These are phyloP conservation scores for Caenorhabditis uteleia DNA, from an alignment of 2,888 invertebrate genomes.

Conservation along the genomic window DNA sequence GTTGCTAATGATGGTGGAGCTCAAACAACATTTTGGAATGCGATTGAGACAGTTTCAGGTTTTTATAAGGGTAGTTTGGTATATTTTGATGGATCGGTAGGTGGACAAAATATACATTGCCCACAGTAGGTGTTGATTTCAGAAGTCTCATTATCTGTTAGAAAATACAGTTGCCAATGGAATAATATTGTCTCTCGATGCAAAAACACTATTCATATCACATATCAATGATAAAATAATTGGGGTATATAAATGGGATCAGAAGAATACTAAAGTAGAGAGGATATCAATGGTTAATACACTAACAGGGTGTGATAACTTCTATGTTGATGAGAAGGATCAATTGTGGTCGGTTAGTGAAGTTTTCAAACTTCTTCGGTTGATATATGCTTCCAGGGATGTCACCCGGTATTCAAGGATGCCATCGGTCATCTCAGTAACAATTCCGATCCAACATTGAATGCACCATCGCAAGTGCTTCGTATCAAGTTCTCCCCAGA, in stretches of 20 bases:
- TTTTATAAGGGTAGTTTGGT: conserved; percentile 40
- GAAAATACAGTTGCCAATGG: conserved; percentile 42
- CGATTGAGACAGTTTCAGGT: conserved; percentile 32
- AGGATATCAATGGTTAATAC: conserved; percentile 20
- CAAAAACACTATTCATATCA: conserved; percentile 41
- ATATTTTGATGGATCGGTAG: conserved; percentile 49
- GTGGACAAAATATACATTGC: no score
- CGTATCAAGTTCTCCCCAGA: conserved; percentile 36
- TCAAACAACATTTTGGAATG: conserved; percentile 29
- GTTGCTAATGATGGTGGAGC: conserved; percentile 50
- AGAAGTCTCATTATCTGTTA: conserved; percentile 28
- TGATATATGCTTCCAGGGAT: conserved; percentile 25
- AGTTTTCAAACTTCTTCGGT: background rate
- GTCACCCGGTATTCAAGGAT: conserved; percentile 38
- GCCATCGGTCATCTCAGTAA: conserved; percentile 22
- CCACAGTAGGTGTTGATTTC: no score
- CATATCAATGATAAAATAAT: conserved; percentile 38
- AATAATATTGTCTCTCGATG: conserved; percentile 37
- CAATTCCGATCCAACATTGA: conserved; percentile 4
- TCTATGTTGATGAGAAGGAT: conserved; percentile 37
- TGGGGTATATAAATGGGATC: conserved; percentile 28
- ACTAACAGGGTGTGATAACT: conserved; percentile 41
- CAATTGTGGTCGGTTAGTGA: conserved; percentile 39
- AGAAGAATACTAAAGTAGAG: conserved; percentile 4
- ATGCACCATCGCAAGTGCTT: conserved; percentile 43